Evolutionary conservation across 2,888 invertebrate genomes (phyloP).

Genomic region (Cantharis nigra): DNA sequence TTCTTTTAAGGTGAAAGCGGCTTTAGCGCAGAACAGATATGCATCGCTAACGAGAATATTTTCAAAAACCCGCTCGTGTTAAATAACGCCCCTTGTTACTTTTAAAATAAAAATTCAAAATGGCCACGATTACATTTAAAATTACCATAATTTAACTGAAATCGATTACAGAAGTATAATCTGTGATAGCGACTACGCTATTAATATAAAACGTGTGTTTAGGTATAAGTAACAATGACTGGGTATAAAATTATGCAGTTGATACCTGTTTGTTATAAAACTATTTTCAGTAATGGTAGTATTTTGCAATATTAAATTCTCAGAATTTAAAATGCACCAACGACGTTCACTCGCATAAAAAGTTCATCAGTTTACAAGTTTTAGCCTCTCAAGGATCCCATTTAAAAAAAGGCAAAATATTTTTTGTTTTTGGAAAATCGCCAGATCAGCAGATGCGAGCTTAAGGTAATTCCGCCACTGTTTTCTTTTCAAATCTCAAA

Average conservation of each 20-base stretch:
- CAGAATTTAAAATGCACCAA: not conserved
- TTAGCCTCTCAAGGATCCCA: not conserved
- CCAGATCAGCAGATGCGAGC: not conserved
- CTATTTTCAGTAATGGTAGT: conserved; percentile 40
- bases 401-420: not conserved
- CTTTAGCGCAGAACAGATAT: not conserved
- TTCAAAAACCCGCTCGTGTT: conserved; percentile 22
- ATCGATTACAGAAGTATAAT: conserved; percentile 52
- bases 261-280: conserved; percentile 42
- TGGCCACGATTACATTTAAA: conserved; percentile 51
- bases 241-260: conserved; percentile 46
- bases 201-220: conserved; percentile 51
- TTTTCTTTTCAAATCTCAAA: not conserved
- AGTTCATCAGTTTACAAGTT: not conserved
- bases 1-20: not conserved
- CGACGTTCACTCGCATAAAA: not conserved
- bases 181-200: conserved; percentile 51
- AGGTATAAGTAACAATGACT: conserved; percentile 43
- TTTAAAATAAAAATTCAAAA: conserved; percentile 43
- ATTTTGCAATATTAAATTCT: conserved; percentile 38
- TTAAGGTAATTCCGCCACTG: too few species aligned
- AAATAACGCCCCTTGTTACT: conserved; percentile 27
- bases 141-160: conserved; percentile 55
- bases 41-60: not conserved
- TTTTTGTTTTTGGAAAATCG: not conserved